Conservation (phyloP, 2,888 invertebrate genomes). For the Pteria penguin region DNA sequence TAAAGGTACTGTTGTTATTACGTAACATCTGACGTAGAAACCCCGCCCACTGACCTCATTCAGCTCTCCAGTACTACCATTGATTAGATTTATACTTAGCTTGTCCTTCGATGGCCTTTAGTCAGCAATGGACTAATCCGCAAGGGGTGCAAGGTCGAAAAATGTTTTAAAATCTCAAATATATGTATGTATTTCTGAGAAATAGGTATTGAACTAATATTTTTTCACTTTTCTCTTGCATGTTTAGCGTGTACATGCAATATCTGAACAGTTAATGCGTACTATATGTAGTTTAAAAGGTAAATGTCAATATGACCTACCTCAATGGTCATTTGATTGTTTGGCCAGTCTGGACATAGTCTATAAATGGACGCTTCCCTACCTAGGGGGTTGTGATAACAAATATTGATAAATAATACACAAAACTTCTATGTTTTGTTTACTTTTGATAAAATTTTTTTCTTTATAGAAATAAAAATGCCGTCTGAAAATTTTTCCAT, state of each 20-base stretch:
- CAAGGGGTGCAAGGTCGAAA: background rate
- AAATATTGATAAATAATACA: too few relatives aligned
- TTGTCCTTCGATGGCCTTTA: slow-evolving; percentile 34
- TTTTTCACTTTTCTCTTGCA: too few relatives aligned
- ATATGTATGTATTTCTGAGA: too few relatives aligned
- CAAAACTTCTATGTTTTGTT: too few relatives aligned
- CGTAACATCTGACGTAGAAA: too few relatives aligned
- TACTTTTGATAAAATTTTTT: too few relatives aligned
- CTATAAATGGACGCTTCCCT: background rate
- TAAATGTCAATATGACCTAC: background rate
- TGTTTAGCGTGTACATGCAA: too few relatives aligned
- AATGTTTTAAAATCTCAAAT: background rate
- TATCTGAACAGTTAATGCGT: too few relatives aligned
- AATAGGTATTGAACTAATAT: too few relatives aligned
- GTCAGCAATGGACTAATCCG: slow-evolving; percentile 7
- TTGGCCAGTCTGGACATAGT: background rate
- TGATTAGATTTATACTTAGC: slow-evolving; percentile 3
- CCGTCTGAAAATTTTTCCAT: too few relatives aligned
- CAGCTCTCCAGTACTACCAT: background rate
- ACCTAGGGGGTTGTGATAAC: background rate
- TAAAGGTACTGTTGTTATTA: too few relatives aligned
- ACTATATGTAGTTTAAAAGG: background rate
- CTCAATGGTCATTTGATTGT: background rate
- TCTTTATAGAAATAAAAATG: too few relatives aligned
- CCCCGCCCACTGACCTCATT: background rate